phyloP scores from a whole-genome alignment of 30 jellyfish, hydroid and myxozoan genomes.

The Aurelia aurita region DNA sequence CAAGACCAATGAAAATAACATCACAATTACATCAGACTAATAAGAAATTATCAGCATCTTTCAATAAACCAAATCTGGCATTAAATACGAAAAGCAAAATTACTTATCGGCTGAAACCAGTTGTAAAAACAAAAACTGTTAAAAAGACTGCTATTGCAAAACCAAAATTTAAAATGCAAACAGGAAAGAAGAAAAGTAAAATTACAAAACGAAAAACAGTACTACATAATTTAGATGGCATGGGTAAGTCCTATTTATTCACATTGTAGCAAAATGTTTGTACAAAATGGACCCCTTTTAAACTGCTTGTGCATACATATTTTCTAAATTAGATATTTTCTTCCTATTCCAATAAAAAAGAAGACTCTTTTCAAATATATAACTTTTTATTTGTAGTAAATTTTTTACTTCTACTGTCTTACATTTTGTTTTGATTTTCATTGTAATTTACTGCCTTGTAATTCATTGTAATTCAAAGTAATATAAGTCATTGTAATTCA shows the following conservation, averaged over 20 bases:
- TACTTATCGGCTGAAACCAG: neutral
- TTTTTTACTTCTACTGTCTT: too few species aligned
- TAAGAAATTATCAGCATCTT: neutral
- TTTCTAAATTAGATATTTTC: too few species aligned
- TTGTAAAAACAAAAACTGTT: neutral
- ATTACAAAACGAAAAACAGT: conserved; percentile 2
- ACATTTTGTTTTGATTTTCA: too few species aligned
- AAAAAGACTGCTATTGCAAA: conserved; percentile 45
- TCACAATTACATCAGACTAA: conserved; percentile 17
- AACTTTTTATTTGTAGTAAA: too few species aligned
- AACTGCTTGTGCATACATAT: too few species aligned
- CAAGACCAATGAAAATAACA: conserved; percentile 19
- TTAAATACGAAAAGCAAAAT: neutral
- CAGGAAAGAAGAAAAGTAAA: conserved; percentile 18
- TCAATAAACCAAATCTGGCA: neutral
- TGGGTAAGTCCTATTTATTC: conserved; percentile 24
- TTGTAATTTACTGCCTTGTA: too few species aligned
- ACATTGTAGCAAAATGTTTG: too few species aligned
- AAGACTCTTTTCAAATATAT: too few species aligned
- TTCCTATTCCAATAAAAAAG: too few species aligned
- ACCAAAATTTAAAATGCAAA: conserved; percentile 23
- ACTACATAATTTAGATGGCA: conserved; percentile 82
- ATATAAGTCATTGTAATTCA: too few species aligned
- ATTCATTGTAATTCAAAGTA: too few species aligned
- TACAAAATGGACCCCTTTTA: too few species aligned